A percentile compares a stretch with the other conserved stretches of the same genome.
Evolutionary conservation across 2,113 vertebrate species (phyloP).

Genomic region (Sorex fumeus): DNA sequence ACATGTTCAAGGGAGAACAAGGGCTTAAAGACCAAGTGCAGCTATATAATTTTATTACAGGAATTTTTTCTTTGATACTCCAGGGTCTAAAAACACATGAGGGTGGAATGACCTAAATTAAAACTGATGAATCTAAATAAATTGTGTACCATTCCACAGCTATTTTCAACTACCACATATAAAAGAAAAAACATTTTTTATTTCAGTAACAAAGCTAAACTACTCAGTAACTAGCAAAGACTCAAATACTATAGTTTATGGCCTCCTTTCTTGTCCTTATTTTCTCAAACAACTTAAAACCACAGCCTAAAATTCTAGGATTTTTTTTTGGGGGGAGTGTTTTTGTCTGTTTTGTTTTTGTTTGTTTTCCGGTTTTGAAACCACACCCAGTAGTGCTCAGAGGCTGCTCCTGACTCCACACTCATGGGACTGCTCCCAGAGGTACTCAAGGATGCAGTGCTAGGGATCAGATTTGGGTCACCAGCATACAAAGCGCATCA

Average conservation of each 20-base stretch:
- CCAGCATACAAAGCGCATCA: too few species aligned
- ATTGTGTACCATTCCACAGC: background rate
- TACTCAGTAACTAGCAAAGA: slow-evolving; percentile 42
- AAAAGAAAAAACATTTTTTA: slow-evolving; percentile 27
- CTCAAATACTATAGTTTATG: slow-evolving; percentile 28
- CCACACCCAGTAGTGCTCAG: too few species aligned
- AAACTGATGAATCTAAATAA: background rate
- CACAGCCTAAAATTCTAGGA: slow-evolving; percentile 59
- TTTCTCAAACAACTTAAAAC: slow-evolving; percentile 71
- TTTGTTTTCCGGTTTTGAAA: too few species aligned
- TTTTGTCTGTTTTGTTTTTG: too few species aligned
- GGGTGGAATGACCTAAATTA: slow-evolving; percentile 36
- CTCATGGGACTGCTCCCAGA: too few species aligned
- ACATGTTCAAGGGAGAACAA: too few species aligned
- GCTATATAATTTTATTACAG: slow-evolving; percentile 21
- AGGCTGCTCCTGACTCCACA: too few species aligned
- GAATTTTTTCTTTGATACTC: slow-evolving; percentile 14
- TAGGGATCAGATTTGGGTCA: too few species aligned
- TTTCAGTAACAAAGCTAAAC: slow-evolving; percentile 40
- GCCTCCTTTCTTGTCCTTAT: slow-evolving; percentile 39
- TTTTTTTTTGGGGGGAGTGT: too few species aligned
- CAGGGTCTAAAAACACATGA: slow-evolving; percentile 1
- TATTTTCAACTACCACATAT: slow-evolving; percentile 28
- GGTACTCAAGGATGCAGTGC: too few species aligned
- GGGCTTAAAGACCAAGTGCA: background rate